Evolutionary conservation across 2,113 vertebrate genomes (phyloP).

Genomic region (Charadrius vociferus): DNA sequence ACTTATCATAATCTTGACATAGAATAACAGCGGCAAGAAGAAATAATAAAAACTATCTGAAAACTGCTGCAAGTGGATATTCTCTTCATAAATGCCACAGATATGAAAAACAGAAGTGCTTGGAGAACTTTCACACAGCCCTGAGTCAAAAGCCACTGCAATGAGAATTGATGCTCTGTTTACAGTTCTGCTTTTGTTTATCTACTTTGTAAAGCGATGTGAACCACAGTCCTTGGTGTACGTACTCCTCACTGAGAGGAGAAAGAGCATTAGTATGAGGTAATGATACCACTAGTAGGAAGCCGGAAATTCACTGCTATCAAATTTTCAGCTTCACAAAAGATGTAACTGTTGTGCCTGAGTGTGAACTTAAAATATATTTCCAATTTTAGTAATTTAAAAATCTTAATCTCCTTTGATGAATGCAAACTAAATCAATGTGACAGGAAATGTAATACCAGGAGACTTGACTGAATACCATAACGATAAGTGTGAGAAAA

Average conservation of each 20-base stretch:
- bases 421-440: not conserved
- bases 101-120: not conserved
- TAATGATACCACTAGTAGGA: not conserved
- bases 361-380: not conserved
- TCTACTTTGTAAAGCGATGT: not conserved
- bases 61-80: not conserved
- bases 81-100: not conserved
- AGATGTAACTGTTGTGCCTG: not conserved
- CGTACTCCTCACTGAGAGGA: not conserved
- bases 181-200: not conserved
- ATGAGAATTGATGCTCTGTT: not conserved
- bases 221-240: not conserved
- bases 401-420: not conserved
- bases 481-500: not conserved
- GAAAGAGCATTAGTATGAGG: not conserved
- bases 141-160: not conserved
- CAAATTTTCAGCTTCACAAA: not conserved
- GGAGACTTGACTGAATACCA: not conserved
- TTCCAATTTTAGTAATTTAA: not conserved
- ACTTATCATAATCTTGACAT: not conserved
- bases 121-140: not conserved
- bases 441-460: not conserved
- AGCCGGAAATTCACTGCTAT: not conserved
- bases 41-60: not conserved
- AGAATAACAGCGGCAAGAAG: not conserved